These are phyloP conservation scores for Catostylus mosaicus DNA, from an alignment of 30 jellyfish, hydroid and myxozoan genomes.

Conservation along the genomic window DNA sequence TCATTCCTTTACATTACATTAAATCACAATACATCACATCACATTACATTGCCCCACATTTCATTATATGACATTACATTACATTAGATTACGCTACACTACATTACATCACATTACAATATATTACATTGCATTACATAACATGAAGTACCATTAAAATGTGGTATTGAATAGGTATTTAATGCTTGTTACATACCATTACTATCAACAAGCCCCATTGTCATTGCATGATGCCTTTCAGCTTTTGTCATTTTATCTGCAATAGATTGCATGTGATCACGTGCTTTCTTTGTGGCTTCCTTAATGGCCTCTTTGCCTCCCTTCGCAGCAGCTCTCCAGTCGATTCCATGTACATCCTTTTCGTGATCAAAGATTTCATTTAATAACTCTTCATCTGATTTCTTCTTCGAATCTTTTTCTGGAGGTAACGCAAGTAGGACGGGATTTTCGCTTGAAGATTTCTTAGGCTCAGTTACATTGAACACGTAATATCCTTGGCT, in stretches of 20 bases:
- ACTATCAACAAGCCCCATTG: slow-evolving; percentile 30
- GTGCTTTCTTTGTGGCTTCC: slow-evolving; percentile 38
- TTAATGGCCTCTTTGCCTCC: slow-evolving; percentile 37
- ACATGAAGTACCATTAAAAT: too few species aligned
- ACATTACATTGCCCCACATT: too few species aligned
- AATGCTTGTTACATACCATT: slow-evolving; percentile 22
- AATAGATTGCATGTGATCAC: slow-evolving; percentile 12
- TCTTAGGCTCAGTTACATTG: slow-evolving; percentile 28
- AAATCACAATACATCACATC: too few species aligned
- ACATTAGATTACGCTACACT: too few species aligned
- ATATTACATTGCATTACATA: too few species aligned
- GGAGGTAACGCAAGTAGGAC: neutral
- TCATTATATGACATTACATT: too few species aligned
- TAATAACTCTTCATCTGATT: slow-evolving; percentile 23
- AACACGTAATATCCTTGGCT: slow-evolving; percentile 31
- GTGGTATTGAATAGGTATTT: too few species aligned
- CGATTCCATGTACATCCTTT: slow-evolving; percentile 26
- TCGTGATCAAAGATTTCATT: slow-evolving; percentile 37
- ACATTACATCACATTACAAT: too few species aligned
- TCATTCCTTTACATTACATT: too few species aligned
- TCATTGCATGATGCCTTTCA: slow-evolving; percentile 37
- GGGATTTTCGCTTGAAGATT: neutral
- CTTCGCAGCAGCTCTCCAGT: slow-evolving; percentile 49
- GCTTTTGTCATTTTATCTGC: slow-evolving; percentile 57
- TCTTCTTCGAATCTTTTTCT: neutral